A percentile compares a stretch with the other conserved stretches of the same genome.
Evolutionary conservation across 2,113 vertebrate genomes (phyloP).

Genomic region (Microcebus jonahi): DNA sequence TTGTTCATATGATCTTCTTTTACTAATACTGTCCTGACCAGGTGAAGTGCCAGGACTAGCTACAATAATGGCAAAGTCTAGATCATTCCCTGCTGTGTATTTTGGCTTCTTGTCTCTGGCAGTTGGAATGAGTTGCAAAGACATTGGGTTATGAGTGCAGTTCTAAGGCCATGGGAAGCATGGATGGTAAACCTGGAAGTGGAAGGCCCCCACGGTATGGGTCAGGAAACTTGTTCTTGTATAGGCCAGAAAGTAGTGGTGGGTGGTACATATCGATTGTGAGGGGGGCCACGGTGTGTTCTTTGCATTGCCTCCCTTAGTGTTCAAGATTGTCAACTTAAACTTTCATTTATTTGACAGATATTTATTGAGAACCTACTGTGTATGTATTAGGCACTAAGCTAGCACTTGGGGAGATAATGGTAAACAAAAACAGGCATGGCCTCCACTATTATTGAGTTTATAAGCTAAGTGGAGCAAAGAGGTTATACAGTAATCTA

Average conservation of each 20-base stretch:
- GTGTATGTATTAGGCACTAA: neutral
- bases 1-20: neutral
- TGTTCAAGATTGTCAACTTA: neutral
- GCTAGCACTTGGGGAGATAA: neutral
- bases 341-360: constrained; percentile 38
- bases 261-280: neutral
- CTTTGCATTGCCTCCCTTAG: neutral
- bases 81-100: neutral
- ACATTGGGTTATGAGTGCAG: neutral
- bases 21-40: neutral
- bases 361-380: neutral
- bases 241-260: neutral
- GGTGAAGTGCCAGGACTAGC: neutral
- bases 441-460: neutral
- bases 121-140: constrained; percentile 28
- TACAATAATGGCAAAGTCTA: constrained; percentile 58
- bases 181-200: neutral
- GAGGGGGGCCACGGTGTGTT: neutral
- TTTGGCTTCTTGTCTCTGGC: constrained; percentile 56
- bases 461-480: neutral
- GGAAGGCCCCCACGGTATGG: neutral
- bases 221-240: neutral
- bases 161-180: neutral
- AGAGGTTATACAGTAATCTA: neutral
- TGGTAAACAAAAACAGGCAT: neutral